Base-by-base conservation (phyloP, 2,888 invertebrate species). In the Antheraea yamamai region DNA sequence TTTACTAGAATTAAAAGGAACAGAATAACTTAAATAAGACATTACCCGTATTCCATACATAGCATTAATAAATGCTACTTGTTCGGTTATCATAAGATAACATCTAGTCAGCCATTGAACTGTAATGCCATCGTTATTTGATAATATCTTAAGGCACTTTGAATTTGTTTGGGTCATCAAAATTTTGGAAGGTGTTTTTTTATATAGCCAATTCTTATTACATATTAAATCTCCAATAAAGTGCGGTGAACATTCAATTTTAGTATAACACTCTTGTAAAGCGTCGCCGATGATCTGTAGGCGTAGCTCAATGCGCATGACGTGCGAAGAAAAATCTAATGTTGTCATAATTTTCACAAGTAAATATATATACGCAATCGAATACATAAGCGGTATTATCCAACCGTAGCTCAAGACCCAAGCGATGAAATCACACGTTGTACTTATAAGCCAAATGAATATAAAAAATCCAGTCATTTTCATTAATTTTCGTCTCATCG, bases 1-100 rank as follows among this genome's bases (percentile, higher is more conserved):
- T 52, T 26, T 26, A 51, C 16, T 16, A 18, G 51, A 52, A 52
- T 52, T 52, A 52, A 3, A 52, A n/a, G 52, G 4, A 23, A 14
- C 72, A 16, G n/a, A 26, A 6, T 7, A 55, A 26, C 61, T n/a
- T n/a, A n/a, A 35, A n/a, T 16, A 35, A 64, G 35, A 35, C 78
- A 90, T 88, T 87, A 93, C 93, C 87, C 93, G 85, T 66, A 89
- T 81, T 77, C 93, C 93, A 80, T 85, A 92, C 85, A 92, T 89
- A 79, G 82, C 83, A 80, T 93, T 93, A 51, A 93, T 87, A 76
- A 88, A 92, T 10, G 79, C 82, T 8, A 88, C 87, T 84, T 92
- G 93, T 75, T 93, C 92, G 10, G 84, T 86, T 55, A 93, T 76
- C 77, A 91, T 78, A 73, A 93, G 81, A 76, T 93, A 93, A 79